A percentile compares a stretch with the other conserved stretches of the same genome.
phyloP scores from a whole-genome alignment of 2,113 vertebrate species.

The Podocnemis expansa region DNA sequence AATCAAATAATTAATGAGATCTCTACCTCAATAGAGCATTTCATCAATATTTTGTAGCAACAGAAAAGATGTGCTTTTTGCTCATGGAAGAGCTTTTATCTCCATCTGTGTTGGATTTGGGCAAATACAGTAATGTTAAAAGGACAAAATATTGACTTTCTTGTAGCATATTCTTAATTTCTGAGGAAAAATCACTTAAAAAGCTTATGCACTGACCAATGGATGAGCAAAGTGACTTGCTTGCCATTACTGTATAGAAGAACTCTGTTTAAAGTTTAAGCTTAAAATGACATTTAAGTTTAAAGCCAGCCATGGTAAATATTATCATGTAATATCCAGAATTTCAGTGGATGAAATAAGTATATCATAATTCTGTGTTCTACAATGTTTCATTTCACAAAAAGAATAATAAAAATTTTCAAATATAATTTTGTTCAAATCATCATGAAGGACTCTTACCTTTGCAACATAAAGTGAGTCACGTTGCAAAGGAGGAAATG shows the following conservation, averaged over 20 bases:
- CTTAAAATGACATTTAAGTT: neutral
- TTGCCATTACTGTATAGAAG: neutral
- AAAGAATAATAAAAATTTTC: neutral
- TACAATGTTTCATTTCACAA: neutral
- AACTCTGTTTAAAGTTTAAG: neutral
- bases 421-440: neutral
- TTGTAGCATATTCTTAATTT: constrained; percentile 60
- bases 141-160: constrained; percentile 81
- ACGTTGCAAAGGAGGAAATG: neutral
- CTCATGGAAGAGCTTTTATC: constrained; percentile 78
- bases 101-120: constrained; percentile 66
- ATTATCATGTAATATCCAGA: neutral
- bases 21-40: constrained; percentile 79
- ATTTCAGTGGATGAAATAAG: neutral
- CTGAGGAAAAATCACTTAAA: constrained; percentile 55
- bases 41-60: constrained; percentile 83
- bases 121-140: constrained; percentile 75
- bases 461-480: neutral
- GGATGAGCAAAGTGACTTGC: neutral
- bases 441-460: neutral
- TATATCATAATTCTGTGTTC: neutral
- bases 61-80: constrained; percentile 65
- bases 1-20: constrained; percentile 93
- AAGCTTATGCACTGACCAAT: neutral
- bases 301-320: neutral